Percentiles rank a stretch among this genome's conserved stretches.
Evolutionary conservation across 2,888 invertebrate genomes (phyloP).

Genomic region (Yponomeuta malinellus): DNA sequence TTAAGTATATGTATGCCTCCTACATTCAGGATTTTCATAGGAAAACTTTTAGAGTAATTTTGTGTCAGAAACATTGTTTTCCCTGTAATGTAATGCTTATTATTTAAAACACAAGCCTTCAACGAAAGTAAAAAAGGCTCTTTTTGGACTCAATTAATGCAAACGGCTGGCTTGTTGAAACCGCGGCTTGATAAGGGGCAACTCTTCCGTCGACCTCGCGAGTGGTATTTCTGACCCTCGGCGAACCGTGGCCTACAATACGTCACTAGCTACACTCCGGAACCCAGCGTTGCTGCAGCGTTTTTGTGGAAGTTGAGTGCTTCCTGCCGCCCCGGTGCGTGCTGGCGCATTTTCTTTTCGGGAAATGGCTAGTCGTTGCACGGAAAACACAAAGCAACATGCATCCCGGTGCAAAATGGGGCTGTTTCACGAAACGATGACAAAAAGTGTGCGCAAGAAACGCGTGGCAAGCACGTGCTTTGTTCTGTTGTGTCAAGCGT

Average conservation of each 20-base stretch:
- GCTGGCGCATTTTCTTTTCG: constrained; percentile 7
- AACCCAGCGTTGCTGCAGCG: constrained; percentile 13
- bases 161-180: constrained; percentile 23
- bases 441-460: no score
- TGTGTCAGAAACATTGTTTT: no score
- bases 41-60: no score
- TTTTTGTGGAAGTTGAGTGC: constrained; percentile 15
- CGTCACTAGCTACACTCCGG: constrained; percentile 14
- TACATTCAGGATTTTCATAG: no score
- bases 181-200: constrained; percentile 24
- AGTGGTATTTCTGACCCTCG: constrained; percentile 28
- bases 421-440: not conserved
- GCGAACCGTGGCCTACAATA: constrained; percentile 2
- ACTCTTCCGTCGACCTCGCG: constrained; percentile 30
- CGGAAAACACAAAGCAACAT: constrained; percentile 4
- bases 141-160: constrained; percentile 32
- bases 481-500: no score
- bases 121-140: constrained; percentile 2
- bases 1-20: no score
- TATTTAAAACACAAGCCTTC: not conserved
- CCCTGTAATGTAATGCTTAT: not conserved
- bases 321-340: constrained; percentile 7
- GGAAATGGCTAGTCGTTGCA: not conserved
- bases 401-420: not conserved
- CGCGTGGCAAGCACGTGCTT: no score